Percentiles rank a stretch among this genome's conserved stretches.
These are phyloP conservation scores for Drosophila athabasca DNA, from an alignment of 1,140 invertebrate genomes.

Conservation along the genomic window DNA sequence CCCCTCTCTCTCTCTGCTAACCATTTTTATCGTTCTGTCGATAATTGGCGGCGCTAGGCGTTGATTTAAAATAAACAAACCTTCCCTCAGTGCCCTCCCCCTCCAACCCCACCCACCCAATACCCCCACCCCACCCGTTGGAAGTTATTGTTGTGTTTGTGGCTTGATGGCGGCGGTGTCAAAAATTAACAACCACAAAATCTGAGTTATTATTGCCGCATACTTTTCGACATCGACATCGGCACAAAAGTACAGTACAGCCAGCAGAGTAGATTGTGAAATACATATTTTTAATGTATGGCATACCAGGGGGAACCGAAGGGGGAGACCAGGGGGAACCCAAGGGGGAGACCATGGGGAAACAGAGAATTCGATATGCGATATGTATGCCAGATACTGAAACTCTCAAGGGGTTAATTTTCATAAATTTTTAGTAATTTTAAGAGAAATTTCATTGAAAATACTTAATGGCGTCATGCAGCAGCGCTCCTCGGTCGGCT, in stretches of 20 bases:
- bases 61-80: conserved; percentile 69
- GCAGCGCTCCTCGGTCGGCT: too few relatives aligned
- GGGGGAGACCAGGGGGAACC: too few relatives aligned
- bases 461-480: too few relatives aligned
- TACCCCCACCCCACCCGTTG: conserved; percentile 3
- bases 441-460: too few relatives aligned
- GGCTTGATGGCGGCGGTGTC: conserved; percentile 64
- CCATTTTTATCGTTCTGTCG: conserved; percentile 54
- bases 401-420: too few relatives aligned
- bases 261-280: conserved; percentile 26
- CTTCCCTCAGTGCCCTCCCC: conserved; percentile 1
- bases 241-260: conserved; percentile 1
- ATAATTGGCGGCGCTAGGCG: conserved; percentile 69
- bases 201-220: conserved; percentile 72
- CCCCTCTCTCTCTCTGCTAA: neutral
- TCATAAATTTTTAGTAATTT: too few relatives aligned
- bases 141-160: conserved; percentile 49
- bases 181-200: conserved; percentile 75
- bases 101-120: neutral
- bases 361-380: too few relatives aligned
- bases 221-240: conserved; percentile 52
- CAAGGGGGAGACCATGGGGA: too few relatives aligned
- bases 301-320: neutral
- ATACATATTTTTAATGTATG: conserved; percentile 5
- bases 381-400: too few relatives aligned